Base-by-base conservation (phyloP, 2,888 invertebrate genomes). In the Acleris cristana region DNA sequence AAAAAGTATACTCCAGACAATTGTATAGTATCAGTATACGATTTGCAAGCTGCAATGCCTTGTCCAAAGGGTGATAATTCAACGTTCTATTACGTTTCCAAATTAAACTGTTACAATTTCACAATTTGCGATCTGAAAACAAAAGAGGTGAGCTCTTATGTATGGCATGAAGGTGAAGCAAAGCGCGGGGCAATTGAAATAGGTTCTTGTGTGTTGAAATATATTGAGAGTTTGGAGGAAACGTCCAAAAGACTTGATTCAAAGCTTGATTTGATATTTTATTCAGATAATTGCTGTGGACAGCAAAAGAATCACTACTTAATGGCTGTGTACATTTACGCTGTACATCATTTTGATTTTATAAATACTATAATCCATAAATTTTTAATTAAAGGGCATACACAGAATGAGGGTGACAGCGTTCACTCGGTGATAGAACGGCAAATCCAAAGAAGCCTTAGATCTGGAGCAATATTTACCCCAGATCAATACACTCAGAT, bases 401-500 rank as follows among this genome's bases (percentile, higher is more conserved):
- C 21, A 21, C 21, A 21, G 21, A 21, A 21, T 2, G 21, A 21
- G 3, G 2, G 21, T 21, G 78, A 78, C 63, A 65, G 70, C 30
- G 73, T 69, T 16, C 75, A 79, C 56, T 70, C 72, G 26, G 44
- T 71, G 10, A 79, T 78, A 59, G 71, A 76, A 70, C 61, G 71
- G 40, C 68, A 72, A 30, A 72, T 73, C 53, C 70, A 71, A 59
- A 71, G 63, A 45, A 55, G 67, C 18, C 62, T 75, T 52, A 76
- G 73, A 74, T 74, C 74, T 48, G 71, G 73, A 34, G 74, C 77
- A 5, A 75, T 78, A 69, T 79, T 71, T 73, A 71, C 74, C 14
- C 78, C 79, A 45, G 71, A 71, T 52, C 74, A 79, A 69, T 78
- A 80, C 63, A 74, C 21, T 79, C 61, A 74, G 76, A 48, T 16